These are phyloP conservation scores for Tonatia bakeri DNA, from an alignment of 2,113 vertebrate genomes.

Conservation along the genomic window DNA sequence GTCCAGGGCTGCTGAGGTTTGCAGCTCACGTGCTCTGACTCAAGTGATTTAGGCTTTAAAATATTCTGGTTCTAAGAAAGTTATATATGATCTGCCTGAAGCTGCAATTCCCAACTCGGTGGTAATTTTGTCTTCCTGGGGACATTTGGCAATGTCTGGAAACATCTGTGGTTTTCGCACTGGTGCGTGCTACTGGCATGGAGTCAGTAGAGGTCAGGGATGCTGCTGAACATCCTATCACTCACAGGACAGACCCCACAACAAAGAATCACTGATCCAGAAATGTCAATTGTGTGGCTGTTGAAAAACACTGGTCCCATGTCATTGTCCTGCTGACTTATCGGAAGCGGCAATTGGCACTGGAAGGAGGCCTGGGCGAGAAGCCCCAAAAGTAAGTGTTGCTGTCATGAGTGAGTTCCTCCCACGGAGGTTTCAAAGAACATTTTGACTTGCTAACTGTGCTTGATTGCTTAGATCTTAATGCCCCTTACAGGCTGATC, in stretches of 20 bases:
- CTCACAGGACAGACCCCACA: accelerated
- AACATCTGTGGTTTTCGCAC: background rate
- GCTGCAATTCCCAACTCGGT: background rate
- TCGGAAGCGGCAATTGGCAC: background rate
- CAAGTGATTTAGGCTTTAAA: background rate
- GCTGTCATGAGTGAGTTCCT: background rate
- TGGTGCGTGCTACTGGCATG: background rate
- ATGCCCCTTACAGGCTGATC: background rate
- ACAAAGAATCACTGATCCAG: background rate
- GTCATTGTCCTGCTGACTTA: background rate
- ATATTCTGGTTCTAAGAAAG: background rate
- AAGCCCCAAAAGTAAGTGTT: background rate
- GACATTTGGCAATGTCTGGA: background rate
- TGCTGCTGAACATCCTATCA: background rate
- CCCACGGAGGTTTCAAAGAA: background rate
- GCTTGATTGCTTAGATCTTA: background rate
- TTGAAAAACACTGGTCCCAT: background rate
- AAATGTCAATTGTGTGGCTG: background rate
- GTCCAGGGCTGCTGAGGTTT: background rate
- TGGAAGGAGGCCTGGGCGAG: background rate
- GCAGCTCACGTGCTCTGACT: background rate
- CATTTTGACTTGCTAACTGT: background rate
- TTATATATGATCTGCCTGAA: background rate
- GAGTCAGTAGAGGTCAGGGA: too few relatives aligned
- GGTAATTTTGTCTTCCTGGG: background rate